Evolutionary conservation across 2,888 invertebrate species (phyloP), one percentile per base, ranked within the genome.

Genomic region (Nemurella pictetii): DNA sequence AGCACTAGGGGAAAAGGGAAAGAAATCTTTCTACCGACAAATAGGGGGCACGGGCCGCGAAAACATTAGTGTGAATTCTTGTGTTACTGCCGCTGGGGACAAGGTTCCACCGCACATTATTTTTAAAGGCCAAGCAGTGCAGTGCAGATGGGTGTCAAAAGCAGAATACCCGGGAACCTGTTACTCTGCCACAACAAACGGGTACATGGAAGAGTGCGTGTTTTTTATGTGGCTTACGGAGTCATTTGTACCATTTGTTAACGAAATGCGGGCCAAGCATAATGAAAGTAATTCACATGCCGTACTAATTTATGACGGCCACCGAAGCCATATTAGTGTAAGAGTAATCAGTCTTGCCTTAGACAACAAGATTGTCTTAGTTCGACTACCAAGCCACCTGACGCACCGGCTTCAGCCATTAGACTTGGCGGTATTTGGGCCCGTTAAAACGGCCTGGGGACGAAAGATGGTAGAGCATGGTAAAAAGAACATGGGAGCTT

Each of bases 11-110:
- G 27, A 73, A 30, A 81, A 84, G 25, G 27, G 81, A 25, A 82
- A 80, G 26, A 80, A 80, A 74, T 12, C 80, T 0, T 82, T 80
- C 82, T 82, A 80, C 26, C 81, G 81, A 81, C 29, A 72, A 2
- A 84, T 74, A 72, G 84, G 84, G n/a, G 84, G 84, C 12, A 25
- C 80, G 28, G 84, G 84, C 15, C 84, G 84, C 20, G 55, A 28
- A 26, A 80, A 73, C 35, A 82, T 81, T 5, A 36, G 55, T 29
- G 84, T 84, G 5, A 80, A 80, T 35, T 25, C 84, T 25, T 77
- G 75, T 74, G 84, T 84, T 27, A 30, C 15, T 73, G 81, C 81
- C 29, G 2, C 80, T 27, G 81, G 84, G 30, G 80, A 72, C 28
- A 73, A 80, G 28, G 32, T 81, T 29, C 74, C 72, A 27, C 72